Percentiles rank a stretch among this genome's conserved stretches.
Conservation (phyloP, 2,113 vertebrate species). For the Nestor notabilis region DNA sequence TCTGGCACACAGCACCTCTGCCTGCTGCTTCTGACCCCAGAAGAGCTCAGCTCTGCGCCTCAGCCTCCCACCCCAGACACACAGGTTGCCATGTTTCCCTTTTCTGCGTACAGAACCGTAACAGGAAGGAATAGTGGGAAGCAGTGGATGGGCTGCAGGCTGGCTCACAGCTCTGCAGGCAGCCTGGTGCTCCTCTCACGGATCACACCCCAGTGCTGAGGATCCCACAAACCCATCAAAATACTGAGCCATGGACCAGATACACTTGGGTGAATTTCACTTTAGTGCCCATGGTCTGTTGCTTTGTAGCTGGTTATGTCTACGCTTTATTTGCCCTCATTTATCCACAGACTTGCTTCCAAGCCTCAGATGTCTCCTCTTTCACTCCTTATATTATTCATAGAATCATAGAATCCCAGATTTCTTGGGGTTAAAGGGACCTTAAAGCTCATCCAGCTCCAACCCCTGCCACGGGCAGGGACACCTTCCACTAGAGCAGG, state of each 20-base stretch:
- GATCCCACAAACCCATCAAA: neutral
- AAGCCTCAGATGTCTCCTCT: neutral
- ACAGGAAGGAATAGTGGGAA: neutral
- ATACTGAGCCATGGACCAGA: fast-evolving
- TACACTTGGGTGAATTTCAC: neutral
- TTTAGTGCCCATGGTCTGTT: fast-evolving
- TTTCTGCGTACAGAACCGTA: slow-evolving; percentile 1
- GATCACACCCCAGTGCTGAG: neutral
- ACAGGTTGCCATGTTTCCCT: neutral
- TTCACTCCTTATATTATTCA: neutral
- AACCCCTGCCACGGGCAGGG: neutral
- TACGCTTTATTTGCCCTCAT: neutral
- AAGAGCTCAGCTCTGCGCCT: neutral
- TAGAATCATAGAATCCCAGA: neutral
- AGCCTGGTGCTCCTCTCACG: neutral
- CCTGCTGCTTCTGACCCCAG: neutral
- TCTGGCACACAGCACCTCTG: neutral
- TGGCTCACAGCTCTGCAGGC: neutral
- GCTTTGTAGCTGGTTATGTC: fast-evolving
- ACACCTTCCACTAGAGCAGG: neutral
- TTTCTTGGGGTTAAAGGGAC: neutral
- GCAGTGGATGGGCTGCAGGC: neutral
- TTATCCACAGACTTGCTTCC: neutral
- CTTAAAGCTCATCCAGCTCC: neutral
- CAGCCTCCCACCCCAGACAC: neutral